Percentiles rank a stretch among this genome's conserved stretches.
These are phyloP conservation scores for Tiliacea aurago DNA, from an alignment of 2,888 invertebrate genomes.

Conservation along the genomic window DNA sequence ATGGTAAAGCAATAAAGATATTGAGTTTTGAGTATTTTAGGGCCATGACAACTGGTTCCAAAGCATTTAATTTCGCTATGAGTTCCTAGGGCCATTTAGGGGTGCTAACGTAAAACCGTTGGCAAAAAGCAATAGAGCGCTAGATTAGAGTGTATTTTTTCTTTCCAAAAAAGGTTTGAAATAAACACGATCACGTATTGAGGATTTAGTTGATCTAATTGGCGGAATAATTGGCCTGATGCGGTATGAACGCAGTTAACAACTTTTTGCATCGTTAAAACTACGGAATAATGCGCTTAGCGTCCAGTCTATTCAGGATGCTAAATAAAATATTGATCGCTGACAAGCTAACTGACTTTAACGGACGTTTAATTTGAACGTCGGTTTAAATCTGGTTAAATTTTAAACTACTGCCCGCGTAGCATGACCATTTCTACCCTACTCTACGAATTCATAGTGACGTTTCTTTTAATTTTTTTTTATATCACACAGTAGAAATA, in stretches of 20 bases:
- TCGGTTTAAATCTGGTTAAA: background rate
- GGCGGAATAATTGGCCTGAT: conserved; percentile 44
- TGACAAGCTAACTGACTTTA: background rate
- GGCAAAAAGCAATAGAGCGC: background rate
- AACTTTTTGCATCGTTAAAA: conserved; percentile 56
- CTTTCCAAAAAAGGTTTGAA: background rate
- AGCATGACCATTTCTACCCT: background rate
- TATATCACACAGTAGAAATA: background rate
- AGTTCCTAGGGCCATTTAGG: background rate
- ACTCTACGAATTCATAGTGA: background rate
- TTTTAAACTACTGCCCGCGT: background rate
- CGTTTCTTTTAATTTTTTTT: background rate
- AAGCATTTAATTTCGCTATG: too few relatives aligned
- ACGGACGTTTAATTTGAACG: background rate
- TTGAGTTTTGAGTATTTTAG: too few relatives aligned
- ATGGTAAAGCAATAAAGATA: too few relatives aligned
- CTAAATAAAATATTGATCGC: conserved; percentile 33
- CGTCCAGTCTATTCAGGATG: background rate
- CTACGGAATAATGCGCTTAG: conserved; percentile 41
- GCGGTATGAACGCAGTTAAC: conserved; percentile 31
- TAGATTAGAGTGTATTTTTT: background rate
- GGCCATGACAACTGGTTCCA: background rate
- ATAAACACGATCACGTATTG: conserved; percentile 27
- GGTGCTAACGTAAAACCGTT: background rate
- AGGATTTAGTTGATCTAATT: conserved; percentile 39